These are phyloP conservation scores for Drosophila limbata DNA, from an alignment of 2,888 invertebrate genomes.

Conservation along the genomic window DNA sequence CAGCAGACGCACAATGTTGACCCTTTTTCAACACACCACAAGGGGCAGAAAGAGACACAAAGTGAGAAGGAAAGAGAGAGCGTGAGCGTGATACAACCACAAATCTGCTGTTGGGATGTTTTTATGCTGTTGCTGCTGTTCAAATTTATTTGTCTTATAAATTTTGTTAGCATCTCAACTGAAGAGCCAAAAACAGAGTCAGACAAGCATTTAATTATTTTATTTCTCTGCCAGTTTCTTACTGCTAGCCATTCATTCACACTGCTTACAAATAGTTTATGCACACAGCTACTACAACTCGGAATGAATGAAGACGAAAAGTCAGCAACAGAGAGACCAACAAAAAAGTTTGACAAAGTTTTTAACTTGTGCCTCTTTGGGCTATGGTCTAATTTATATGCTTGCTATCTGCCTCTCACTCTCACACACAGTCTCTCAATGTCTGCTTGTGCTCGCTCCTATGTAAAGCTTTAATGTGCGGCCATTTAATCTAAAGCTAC, in stretches of 20 bases:
- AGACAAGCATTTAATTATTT: conserved; percentile 58
- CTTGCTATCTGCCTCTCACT: conserved; percentile 18
- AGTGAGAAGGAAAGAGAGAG: background rate
- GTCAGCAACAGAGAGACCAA: conserved; percentile 33
- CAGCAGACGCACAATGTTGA: conserved; percentile 44
- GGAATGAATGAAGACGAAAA: conserved; percentile 48
- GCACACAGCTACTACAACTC: conserved; percentile 32
- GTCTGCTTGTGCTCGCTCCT: background rate
- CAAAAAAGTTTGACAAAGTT: conserved; percentile 46
- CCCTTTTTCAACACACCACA: conserved; percentile 33
- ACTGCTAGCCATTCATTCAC: conserved; percentile 15
- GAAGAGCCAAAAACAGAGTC: conserved; percentile 34
- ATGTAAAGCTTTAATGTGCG: conserved; percentile 65
- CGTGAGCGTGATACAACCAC: conserved; percentile 33
- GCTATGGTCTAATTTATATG: conserved; percentile 49
- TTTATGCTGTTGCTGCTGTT: conserved; percentile 53
- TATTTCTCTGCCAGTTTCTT: conserved; percentile 34
- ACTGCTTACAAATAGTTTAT: conserved; percentile 52
- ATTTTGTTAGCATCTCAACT: conserved; percentile 73
- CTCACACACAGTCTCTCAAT: background rate
- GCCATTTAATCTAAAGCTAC: conserved; percentile 69
- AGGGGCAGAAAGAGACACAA: background rate
- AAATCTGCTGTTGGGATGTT: conserved; percentile 57
- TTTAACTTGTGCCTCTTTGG: conserved; percentile 22
- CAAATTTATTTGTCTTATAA: conserved; percentile 76